Base-by-base conservation (phyloP, 1,140 invertebrate genomes). In the Pomacea maculata region DNA sequence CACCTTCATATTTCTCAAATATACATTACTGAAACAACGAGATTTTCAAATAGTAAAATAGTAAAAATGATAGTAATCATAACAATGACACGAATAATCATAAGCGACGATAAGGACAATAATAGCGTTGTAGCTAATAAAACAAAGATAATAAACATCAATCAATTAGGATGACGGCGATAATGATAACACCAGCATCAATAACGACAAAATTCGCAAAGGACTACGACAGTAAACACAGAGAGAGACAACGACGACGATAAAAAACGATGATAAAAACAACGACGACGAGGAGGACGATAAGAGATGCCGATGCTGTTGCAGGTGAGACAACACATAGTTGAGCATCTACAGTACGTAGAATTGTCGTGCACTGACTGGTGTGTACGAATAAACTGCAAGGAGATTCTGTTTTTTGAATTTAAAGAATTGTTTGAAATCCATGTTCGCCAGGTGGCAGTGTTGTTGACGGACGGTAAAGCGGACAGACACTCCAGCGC, bases 391-490 rank as follows among this genome's bases (percentile, higher is more conserved):
- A 68, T 68, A 68, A 68, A 25, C 67, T 68, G 67, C 8, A 68
- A 25, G 55, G 9, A 57, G 9, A 14, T 14, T 57, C 0, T 57
- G 55, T 57, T 9, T 61, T 61, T 17, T 45, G 0, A 45, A 45
- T 45, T 45, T 45, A 45, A 45, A 45, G 34, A 45, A 45, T 45
- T 45, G 2, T 2, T 45, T 45, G 34, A 25, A 25, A 45, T 45
- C n/a, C 75, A 54, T 65, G 1, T 34, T n/a, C 67, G 6, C 61
- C 84, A 88, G 61, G 86, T 88, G 34, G 88, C 79, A 3, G 78
- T 88, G 65, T 77, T 87, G 12, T 79, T 88, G 10, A 87, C 86
- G 6, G 88, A 87, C 64, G 87, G 88, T 12, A 83, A 83, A 29
- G 85, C 86, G 7, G 80, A 77, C 15, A 85, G 82, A 72, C 73